Base-by-base conservation (phyloP, 2,113 vertebrate genomes). In the Oncorhynchus tshawytscha region DNA sequence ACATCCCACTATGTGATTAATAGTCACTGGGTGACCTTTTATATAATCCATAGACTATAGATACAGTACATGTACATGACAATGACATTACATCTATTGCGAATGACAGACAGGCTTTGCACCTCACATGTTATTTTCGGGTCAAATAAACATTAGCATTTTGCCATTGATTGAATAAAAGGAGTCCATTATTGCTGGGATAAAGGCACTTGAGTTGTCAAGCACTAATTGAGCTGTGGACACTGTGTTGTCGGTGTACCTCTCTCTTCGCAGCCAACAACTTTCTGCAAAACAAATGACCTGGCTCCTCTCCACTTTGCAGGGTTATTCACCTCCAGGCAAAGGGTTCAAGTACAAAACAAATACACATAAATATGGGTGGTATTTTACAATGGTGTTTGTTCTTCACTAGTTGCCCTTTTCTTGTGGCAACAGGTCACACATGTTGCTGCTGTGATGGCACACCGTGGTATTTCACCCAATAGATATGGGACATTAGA, bases 131-230 rank as follows among this genome's bases (percentile, higher is more conserved):
- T 70, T 67, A 16, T 62, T 24, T 70, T 64, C 49, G 39, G 45
- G 18, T 68, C 68, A 29, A 48, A 49, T 65, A 49, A 84, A 72
- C 45, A 89, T 91, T 89, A 83, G 78, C 80, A 88, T 91, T 78
- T 67, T 49, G 34, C 49, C 67, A 65, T 72, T 73, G 86, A 71
- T 84, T 91, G 89, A 90, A 90, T 86, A 88, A 88, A 60, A 81
- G 22, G 20, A 82, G 81, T 34, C 31, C 71, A 83, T 86, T 85
- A 80, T 83, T 18, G 22, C 20, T 27, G 12, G 62, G 71, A 88
- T 80, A 85, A 88, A 83, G 74, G 15, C 81, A 73, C 85, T 91
- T 8, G 48, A 76, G 76, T 48, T 77, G 79, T 87, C 84, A 78
- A 81, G 82, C 70, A 71, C 71, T 79, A 12, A 27, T 72, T 49